Conservation (phyloP, 2,113 vertebrate species). For the Hipposideros armiger region DNA sequence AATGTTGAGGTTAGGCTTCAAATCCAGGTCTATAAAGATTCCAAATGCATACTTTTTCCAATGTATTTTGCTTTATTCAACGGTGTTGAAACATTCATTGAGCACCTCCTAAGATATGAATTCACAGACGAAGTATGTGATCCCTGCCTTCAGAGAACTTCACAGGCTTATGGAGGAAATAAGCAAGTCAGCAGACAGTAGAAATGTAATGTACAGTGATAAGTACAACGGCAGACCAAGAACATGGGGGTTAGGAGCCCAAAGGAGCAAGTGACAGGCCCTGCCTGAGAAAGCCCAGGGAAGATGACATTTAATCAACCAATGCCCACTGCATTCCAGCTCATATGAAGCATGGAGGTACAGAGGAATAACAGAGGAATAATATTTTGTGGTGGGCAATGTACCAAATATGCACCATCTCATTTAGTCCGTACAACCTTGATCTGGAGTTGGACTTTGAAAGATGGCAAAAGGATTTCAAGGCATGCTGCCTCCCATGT, state of each 20-base stretch:
- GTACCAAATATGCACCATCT: neutral
- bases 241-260: neutral
- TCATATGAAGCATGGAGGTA: neutral
- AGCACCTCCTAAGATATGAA: neutral
- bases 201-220: neutral
- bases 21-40: neutral
- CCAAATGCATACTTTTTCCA: neutral
- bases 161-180: neutral
- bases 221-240: neutral
- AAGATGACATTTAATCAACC: neutral
- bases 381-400: neutral
- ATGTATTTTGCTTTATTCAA: conserved; percentile 13
- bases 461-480: neutral
- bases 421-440: neutral
- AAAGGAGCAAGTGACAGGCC: neutral
- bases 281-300: neutral
- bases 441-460: neutral
- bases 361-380: neutral
- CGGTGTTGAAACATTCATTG: neutral
- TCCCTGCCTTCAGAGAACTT: neutral
- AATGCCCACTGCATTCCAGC: neutral
- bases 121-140: neutral
- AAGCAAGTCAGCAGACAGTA: neutral
- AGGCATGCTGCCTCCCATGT: neutral
- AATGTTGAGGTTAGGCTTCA: neutral